These are phyloP conservation scores for Eristalis pertinax DNA, from an alignment of 2,888 invertebrate genomes.

Conservation along the genomic window DNA sequence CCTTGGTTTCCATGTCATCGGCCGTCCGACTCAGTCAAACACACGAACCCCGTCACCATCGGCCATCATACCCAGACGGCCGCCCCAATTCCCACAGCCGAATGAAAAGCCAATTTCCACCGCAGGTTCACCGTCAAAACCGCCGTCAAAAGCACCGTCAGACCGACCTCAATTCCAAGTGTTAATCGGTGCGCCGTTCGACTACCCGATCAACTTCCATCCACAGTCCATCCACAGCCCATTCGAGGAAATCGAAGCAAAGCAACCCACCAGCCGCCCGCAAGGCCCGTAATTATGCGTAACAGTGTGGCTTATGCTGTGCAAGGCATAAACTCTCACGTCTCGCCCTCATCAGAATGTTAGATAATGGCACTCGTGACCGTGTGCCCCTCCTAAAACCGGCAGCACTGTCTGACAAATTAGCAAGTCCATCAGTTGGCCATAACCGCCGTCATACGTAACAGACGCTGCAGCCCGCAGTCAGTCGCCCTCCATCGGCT, in stretches of 20 bases:
- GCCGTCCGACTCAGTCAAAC: no score
- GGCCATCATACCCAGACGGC: not conserved
- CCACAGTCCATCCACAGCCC: slow-evolving; percentile 25
- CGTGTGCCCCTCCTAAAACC: slow-evolving; percentile 66
- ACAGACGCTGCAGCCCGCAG: not conserved
- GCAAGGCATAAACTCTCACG: slow-evolving; percentile 47
- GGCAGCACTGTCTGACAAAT: slow-evolving; percentile 67
- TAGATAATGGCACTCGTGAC: slow-evolving; percentile 67
- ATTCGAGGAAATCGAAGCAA: slow-evolving; percentile 45
- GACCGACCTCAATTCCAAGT: slow-evolving; percentile 4
- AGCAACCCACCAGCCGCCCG: slow-evolving; percentile 5
- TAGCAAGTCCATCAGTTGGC: slow-evolving; percentile 67
- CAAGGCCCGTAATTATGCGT: slow-evolving; percentile 48
- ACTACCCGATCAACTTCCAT: not conserved
- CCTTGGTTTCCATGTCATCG: no score
- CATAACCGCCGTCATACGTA: slow-evolving; percentile 22
- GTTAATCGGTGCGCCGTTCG: not conserved
- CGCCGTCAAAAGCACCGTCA: slow-evolving; percentile 14
- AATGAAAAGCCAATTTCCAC: not conserved
- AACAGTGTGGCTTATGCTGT: slow-evolving; percentile 41
- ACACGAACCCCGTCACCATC: slow-evolving; percentile 59
- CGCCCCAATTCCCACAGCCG: not conserved
- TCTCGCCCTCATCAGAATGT: slow-evolving; percentile 45
- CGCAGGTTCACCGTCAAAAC: slow-evolving; percentile 16
- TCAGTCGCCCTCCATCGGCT: not conserved